These are phyloP conservation scores for Lophotriccus pileatus DNA, from an alignment of 2,797 vertebrate genomes.

Conservation along the genomic window DNA sequence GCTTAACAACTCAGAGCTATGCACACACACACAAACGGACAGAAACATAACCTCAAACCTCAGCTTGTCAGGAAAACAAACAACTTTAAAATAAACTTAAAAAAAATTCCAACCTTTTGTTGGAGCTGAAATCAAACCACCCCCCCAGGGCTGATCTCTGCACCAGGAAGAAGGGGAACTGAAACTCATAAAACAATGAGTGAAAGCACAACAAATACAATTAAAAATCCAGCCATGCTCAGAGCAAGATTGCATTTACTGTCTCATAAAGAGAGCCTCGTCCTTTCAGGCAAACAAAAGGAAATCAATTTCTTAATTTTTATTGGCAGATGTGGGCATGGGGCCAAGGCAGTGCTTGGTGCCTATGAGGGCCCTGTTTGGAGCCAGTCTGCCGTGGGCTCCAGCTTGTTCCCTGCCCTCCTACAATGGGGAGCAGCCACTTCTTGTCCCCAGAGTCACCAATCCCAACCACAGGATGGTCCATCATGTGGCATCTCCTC, in stretches of 20 bases:
- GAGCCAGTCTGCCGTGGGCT: neutral
- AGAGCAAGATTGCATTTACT: conserved; percentile 73
- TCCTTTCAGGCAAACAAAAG: conserved; percentile 76
- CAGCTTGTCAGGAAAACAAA: neutral
- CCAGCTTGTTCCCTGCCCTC: neutral
- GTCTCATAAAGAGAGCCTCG: conserved; percentile 71
- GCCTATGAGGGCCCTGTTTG: neutral
- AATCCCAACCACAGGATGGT: neutral
- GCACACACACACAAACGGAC: accelerated
- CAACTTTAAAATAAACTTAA: neutral
- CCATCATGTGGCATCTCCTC: neutral
- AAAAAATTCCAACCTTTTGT: conserved; percentile 45
- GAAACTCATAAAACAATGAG: conserved; percentile 73
- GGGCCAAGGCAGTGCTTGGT: conserved; percentile 42
- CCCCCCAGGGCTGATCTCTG: conserved; percentile 49
- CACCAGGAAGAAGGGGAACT: conserved; percentile 58
- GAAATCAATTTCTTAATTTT: conserved; percentile 82
- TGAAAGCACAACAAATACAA: conserved; percentile 73
- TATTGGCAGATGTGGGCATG: conserved; percentile 70
- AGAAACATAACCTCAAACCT: conserved; percentile 29
- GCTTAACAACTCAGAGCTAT: neutral
- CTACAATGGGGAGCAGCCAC: neutral
- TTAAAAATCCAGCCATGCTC: conserved; percentile 73
- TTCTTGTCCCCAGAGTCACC: neutral
- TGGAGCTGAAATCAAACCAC: conserved; percentile 64